phyloP scores from a whole-genome alignment of 2,113 vertebrate genomes.

The Sterna hirundo region DNA sequence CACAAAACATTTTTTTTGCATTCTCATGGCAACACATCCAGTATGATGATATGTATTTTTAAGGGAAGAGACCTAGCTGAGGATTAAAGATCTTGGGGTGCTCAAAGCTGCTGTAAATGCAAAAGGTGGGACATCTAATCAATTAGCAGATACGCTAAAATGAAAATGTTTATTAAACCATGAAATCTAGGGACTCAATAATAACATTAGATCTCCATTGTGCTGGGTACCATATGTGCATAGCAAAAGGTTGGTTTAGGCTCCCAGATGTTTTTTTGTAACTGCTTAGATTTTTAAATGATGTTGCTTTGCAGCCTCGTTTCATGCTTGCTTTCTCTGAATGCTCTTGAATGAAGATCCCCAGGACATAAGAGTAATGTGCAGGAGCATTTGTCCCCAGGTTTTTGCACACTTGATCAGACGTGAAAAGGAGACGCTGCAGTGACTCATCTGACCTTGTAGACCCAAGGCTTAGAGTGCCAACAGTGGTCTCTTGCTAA shows the following conservation, averaged over 20 bases:
- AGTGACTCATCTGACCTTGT: slow-evolving; percentile 12
- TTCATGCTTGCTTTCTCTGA: slow-evolving; percentile 13
- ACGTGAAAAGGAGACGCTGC: neutral
- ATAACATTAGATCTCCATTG: neutral
- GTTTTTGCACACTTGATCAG: slow-evolving; percentile 32
- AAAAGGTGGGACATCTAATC: neutral
- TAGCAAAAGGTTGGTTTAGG: neutral
- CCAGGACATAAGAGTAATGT: neutral
- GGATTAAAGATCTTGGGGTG: neutral
- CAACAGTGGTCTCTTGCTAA: neutral
- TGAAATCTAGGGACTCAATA: neutral
- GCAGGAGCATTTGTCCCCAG: neutral
- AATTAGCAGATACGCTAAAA: neutral
- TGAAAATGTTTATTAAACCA: neutral
- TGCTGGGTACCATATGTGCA: neutral
- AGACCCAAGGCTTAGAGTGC: neutral
- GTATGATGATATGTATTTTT: neutral
- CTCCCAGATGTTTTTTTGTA: neutral
- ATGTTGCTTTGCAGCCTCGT: neutral
- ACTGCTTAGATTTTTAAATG: neutral
- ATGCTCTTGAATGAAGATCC: neutral
- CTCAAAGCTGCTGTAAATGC: neutral
- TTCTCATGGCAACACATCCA: neutral
- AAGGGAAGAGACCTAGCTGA: neutral
- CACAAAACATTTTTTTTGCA: neutral